Evolutionary conservation across 2,113 vertebrate genomes (phyloP).

Genomic region (Malurus melanocephalus): DNA sequence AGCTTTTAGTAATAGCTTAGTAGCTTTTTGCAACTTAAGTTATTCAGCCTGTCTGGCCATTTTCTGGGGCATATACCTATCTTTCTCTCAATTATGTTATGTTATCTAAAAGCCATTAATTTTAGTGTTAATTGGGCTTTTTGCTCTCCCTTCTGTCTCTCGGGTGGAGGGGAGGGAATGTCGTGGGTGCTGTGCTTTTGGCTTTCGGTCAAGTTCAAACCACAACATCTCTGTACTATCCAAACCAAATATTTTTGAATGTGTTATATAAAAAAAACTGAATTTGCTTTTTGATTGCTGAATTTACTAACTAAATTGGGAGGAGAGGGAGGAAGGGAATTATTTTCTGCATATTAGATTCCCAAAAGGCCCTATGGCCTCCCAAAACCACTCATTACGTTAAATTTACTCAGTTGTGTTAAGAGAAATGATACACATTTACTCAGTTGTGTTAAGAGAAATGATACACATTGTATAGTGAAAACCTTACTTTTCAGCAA

Average conservation of each 20-base stretch:
- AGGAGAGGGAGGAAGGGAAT: background rate
- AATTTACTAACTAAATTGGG: background rate
- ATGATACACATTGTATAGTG: rapidly evolving
- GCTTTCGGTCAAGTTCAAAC: too few species aligned
- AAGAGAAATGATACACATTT: background rate
- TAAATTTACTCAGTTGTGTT: background rate
- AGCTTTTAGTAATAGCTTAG: too few species aligned
- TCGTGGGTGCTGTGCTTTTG: too few species aligned
- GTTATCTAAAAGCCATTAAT: too few species aligned
- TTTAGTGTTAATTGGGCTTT: too few species aligned
- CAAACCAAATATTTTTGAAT: background rate
- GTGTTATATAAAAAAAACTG: background rate
- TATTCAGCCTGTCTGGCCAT: too few species aligned
- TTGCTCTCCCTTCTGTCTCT: too few species aligned
- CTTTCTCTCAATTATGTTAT: too few species aligned
- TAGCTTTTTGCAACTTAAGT: too few species aligned
- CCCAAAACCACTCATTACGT: background rate
- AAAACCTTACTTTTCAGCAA: conserved; percentile 82
- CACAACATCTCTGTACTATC: background rate
- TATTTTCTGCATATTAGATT: background rate
- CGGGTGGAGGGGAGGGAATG: too few species aligned
- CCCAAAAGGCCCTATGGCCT: background rate
- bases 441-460: background rate
- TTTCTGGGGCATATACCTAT: too few species aligned
- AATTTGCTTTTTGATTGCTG: background rate